These are phyloP conservation scores for Rhincodon typus DNA, from an alignment of 2,797 vertebrate species.

Conservation along the genomic window DNA sequence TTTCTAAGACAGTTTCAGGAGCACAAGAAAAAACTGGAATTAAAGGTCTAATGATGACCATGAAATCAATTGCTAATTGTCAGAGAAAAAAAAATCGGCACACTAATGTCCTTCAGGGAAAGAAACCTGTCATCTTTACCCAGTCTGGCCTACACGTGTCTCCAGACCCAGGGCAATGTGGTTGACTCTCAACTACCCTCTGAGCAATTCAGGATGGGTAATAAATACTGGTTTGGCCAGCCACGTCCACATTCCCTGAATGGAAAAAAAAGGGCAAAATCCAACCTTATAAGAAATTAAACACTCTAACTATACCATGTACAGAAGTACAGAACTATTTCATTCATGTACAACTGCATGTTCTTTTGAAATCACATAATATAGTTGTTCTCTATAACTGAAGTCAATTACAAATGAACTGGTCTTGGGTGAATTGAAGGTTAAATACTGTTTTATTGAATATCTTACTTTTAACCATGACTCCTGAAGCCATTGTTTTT, in stretches of 20 bases:
- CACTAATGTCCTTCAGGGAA: too few relatives aligned
- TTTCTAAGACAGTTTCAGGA: neutral
- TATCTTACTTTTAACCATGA: neutral
- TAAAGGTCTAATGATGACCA: too few relatives aligned
- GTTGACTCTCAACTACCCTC: too few relatives aligned
- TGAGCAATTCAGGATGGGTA: too few relatives aligned
- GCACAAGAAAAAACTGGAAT: too few relatives aligned
- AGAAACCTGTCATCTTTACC: too few relatives aligned
- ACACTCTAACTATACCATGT: neutral
- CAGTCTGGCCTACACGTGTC: too few relatives aligned
- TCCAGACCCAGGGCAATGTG: too few relatives aligned
- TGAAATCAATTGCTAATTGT: too few relatives aligned
- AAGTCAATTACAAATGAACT: neutral
- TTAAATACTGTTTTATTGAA: neutral
- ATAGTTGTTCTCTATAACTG: neutral
- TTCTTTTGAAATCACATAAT: neutral
- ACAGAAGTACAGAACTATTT: neutral
- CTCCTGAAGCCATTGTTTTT: neutral
- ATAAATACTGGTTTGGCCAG: too few relatives aligned
- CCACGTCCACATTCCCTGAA: too few relatives aligned
- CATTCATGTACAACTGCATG: neutral
- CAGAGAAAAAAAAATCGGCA: too few relatives aligned
- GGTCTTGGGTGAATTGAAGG: neutral
- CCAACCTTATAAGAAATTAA: neutral
- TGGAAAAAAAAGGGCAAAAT: neutral